Base-by-base conservation (phyloP, 2,888 invertebrate species). In the Sminthurinus aureus region DNA sequence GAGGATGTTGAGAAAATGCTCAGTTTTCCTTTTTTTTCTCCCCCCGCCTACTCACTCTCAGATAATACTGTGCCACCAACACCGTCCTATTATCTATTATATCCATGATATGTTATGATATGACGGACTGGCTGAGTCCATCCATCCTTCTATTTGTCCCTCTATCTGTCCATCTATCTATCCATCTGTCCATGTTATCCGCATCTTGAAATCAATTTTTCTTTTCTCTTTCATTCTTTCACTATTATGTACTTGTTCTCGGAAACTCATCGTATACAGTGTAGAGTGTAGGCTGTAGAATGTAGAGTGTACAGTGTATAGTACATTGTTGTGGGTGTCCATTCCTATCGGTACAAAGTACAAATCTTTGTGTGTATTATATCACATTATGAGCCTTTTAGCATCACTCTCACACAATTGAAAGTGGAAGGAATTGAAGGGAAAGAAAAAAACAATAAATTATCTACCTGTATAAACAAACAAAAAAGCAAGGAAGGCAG, bases 1-100 rank as follows among this genome's bases (percentile, higher is more conserved):
- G 38, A 77, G 82, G 82, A 73, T 73, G 73, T 73, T 58, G 80
- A 73, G 73, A 73, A 73, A 69, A 26, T 58, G 58, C 73, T 24
- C 26, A 73, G 38, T 38, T 73, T 73, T 58, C 73, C 71, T 73
- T 81, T 26, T 12, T 13, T 50, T 51, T 69, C 13, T 73, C 24
- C 64, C 74, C 73, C 80, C 80, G 24, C 80, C 73, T 81, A 74
- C 50, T 58, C 58, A 22, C 22, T 26, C 38, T 38, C 38, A 38
- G 38, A 38, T 15, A 13, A 71, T 26, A 71, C 71, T 24, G 13
- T 38, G 38, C 38, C 38, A 38, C 38, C 38, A 38, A 38, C 38
- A 38, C 38, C 38, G 38, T 38, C 38, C 38, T 38, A 38, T 38
- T 38, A 38, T 38, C 38, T 38, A 38, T 38, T 38, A 38, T 38